Evolutionary conservation across 2,113 vertebrate species (phyloP), one percentile per base, ranked within the genome.

Genomic region (Ailurus styani): DNA sequence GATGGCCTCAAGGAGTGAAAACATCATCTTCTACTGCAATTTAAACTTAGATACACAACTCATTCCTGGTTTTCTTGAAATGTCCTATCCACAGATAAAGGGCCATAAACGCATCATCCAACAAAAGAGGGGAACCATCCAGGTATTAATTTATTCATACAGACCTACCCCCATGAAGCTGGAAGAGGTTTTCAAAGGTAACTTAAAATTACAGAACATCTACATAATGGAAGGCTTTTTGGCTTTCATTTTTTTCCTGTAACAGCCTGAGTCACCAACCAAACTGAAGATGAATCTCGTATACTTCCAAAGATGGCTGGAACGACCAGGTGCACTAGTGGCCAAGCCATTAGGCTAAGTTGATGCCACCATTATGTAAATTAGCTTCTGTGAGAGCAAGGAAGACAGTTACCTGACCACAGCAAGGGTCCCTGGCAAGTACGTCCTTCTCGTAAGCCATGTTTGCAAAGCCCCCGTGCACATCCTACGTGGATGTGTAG

Each of bases 261-360:
- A 7, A 6, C 50, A 70, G 83, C 57, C 40, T 3, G 23, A 83
- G 60, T n/a, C 57, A 21, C 55, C 45, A 15, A 23, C 12, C 75
- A n/a, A 20, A 29, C 83, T 12, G 11, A 2, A 27, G 64, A 21
- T 11, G 60, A n/a, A n/a, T 4, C 45, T 18, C 6, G 0, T 0
- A 23, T 45, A 6, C 12, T 47, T 52, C 14, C 6, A 6, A 78
- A 34, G 57, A 54, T 0, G 45, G 11, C 18, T 11, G 31, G 37
- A 14, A 7, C 13, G 8, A 6, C 18, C 11, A 66, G 12, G 2
- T 1, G 8, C 3, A 0, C 3, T 6, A 6, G 37, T 0, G 3
- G n/a, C 37, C n/a, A 13, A 62, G 10, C 47, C 4, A 0, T 3
- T 11, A 17, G 23, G 25, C 34, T 14, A 1, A 5, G 27, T 0